Percentiles rank a stretch among this genome's conserved stretches.
Conservation (phyloP, 1,140 invertebrate species). For the Eciton burchellii region DNA sequence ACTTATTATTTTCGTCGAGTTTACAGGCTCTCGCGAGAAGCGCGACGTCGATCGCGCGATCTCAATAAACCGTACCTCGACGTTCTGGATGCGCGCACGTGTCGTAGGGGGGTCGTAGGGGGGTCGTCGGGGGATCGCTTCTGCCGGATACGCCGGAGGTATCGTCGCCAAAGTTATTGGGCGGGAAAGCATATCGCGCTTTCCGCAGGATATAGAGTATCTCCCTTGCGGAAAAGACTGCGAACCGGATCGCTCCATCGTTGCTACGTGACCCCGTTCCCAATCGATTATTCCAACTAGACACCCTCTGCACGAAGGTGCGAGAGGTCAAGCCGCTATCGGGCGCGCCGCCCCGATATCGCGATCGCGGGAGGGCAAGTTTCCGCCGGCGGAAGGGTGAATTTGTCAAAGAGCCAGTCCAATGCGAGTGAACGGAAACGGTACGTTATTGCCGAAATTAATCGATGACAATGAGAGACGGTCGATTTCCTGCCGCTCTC, state of each 20-base stretch:
- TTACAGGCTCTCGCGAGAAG: conserved; percentile 23
- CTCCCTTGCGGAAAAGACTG: conserved; percentile 59
- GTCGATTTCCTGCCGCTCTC: conserved; percentile 24
- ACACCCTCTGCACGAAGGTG: conserved; percentile 45
- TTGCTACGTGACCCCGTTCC: conserved; percentile 59
- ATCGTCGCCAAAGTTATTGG: conserved; percentile 56
- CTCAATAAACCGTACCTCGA: conserved; percentile 37
- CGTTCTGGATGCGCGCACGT: conserved; percentile 13
- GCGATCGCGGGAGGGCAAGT: conserved; percentile 19
- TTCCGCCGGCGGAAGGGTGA: conserved; percentile 8
- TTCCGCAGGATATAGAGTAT: conserved; percentile 57
- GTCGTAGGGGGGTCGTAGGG: conserved; percentile 28
- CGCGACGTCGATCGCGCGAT: conserved; percentile 32
- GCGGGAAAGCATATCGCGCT: conserved; percentile 60
- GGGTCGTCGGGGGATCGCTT: conserved; percentile 16
- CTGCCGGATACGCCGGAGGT: neutral
- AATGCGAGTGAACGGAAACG: neutral
- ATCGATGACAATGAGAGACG: conserved; percentile 27
- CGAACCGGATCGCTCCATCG: conserved; percentile 59
- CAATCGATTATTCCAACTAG: conserved; percentile 64
- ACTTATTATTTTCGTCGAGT: conserved; percentile 32
- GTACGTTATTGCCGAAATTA: conserved; percentile 19
- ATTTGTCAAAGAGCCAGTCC: conserved; percentile 17
- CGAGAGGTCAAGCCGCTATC: conserved; percentile 52
- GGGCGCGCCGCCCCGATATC: conserved; percentile 25